Evolutionary conservation across 1,140 invertebrate genomes (phyloP), one percentile per base, ranked within the genome.

Genomic region (Drosophila saltans): DNA sequence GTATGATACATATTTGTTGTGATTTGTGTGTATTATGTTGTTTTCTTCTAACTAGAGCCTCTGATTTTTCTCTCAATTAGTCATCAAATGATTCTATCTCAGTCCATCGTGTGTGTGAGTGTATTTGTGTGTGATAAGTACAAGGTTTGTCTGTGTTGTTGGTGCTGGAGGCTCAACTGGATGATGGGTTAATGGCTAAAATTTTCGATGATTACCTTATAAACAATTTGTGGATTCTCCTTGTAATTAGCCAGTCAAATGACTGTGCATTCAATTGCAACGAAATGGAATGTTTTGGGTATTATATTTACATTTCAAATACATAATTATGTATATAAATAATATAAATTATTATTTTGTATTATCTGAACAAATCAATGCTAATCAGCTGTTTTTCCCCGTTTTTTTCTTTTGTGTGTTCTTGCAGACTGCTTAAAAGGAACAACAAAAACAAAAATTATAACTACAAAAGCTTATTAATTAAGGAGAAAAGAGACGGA

Each of bases 401-500:
- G 41, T 52, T 41, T 69, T 8, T 16, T 65, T 61, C 10, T 28
- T 0, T n/a, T 40, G 40, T 1, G 48, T 36, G 33, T 6, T 21
- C 52, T 88, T 58, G 7, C 78, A 89, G 84, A 89, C 84, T 89
- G 84, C 75, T 80, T 83, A 57, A 77, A 83, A 78, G 84, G 85
- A 89, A 89, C 84, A 89, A 88, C 73, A 79, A 69, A 76, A 71
- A 73, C 24, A 24, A 65, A 68, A 56, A 41, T 39, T 36, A 70
- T 36, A 66, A 59, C 41, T 64, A 80, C 75, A 82, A 88, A 73
- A 68, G 72, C 73, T 45, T 79, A 58, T 70, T 58, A 64, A 78
- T 69, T 43, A 57, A 86, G 85, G 84, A 88, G 88, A 83, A 88
- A 82, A 88, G 83, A 88, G 45, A 72, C 71, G 74, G 81, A 89